phyloP scores from a whole-genome alignment of 2,888 invertebrate genomes.

The Cheilosia scutellata region DNA sequence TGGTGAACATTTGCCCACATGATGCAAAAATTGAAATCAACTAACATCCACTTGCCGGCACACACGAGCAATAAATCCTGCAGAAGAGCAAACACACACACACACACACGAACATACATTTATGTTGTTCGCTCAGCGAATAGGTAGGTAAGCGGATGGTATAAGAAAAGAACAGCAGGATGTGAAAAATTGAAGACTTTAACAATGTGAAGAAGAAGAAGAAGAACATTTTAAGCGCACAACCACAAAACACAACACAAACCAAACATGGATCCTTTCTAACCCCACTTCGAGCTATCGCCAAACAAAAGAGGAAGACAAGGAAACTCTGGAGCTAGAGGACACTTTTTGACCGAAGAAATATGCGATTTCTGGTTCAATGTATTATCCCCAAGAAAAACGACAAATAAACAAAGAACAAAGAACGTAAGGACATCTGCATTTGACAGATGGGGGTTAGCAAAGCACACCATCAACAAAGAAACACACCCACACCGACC shows the following conservation, averaged over 20 bases:
- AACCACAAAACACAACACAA: slow-evolving; percentile 45
- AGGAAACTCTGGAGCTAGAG: not conserved
- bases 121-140: not conserved
- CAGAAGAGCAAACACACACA: slow-evolving; percentile 11
- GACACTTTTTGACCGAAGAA: slow-evolving; percentile 67
- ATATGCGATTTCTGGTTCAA: slow-evolving; percentile 63
- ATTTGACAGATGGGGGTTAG: slow-evolving; percentile 62
- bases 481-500: not conserved
- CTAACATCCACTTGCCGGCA: slow-evolving; percentile 15
- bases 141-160: slow-evolving; percentile 9
- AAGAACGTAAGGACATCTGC: slow-evolving; percentile 58
- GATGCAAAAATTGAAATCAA: slow-evolving; percentile 60
- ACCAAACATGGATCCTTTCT: slow-evolving; percentile 4
- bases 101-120: not conserved
- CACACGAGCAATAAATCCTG: slow-evolving; percentile 52
- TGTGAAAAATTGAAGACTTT: slow-evolving; percentile 47
- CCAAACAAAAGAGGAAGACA: not conserved
- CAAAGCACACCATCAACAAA: not conserved
- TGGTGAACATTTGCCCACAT: slow-evolving; percentile 49
- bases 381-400: slow-evolving; percentile 36
- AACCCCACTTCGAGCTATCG: not conserved
- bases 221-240: slow-evolving; percentile 27
- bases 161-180: slow-evolving; percentile 38
- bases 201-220: not conserved
- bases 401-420: slow-evolving; percentile 23